A percentile compares a stretch with the other conserved stretches of the same genome.
Conservation (phyloP, 2,113 vertebrate genomes). For the Pandion haliaetus region DNA sequence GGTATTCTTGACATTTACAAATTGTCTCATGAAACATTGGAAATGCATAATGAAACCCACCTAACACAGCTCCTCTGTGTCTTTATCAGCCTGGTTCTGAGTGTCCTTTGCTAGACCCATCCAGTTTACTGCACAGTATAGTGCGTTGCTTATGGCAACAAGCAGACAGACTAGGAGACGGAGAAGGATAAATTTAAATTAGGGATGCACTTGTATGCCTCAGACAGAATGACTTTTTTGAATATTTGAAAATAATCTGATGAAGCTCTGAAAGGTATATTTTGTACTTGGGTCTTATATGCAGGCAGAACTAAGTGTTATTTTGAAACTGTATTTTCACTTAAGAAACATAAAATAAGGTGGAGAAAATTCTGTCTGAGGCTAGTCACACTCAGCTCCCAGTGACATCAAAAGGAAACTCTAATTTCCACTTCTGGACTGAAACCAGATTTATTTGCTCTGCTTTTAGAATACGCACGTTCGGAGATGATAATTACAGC, state of each 20-base stretch:
- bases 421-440: neutral
- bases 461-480: neutral
- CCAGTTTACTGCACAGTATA: neutral
- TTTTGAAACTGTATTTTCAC: neutral
- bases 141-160: neutral
- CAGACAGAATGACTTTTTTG: neutral
- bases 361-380: neutral
- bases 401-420: neutral
- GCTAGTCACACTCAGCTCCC: neutral
- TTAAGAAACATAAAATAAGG: neutral
- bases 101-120: neutral
- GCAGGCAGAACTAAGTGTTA: neutral
- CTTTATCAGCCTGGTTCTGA: neutral
- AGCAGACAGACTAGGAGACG: neutral
- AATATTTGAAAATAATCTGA: neutral
- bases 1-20: neutral
- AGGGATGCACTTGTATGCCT: neutral
- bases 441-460: neutral
- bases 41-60: neutral
- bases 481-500: neutral
- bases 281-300: neutral
- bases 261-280: neutral
- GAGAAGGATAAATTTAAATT: neutral
- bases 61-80: neutral
- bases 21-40: neutral